Evolutionary conservation across 2,888 invertebrate species (phyloP), one percentile per base, ranked within the genome.

Genomic region (Coleophora deauratella): DNA sequence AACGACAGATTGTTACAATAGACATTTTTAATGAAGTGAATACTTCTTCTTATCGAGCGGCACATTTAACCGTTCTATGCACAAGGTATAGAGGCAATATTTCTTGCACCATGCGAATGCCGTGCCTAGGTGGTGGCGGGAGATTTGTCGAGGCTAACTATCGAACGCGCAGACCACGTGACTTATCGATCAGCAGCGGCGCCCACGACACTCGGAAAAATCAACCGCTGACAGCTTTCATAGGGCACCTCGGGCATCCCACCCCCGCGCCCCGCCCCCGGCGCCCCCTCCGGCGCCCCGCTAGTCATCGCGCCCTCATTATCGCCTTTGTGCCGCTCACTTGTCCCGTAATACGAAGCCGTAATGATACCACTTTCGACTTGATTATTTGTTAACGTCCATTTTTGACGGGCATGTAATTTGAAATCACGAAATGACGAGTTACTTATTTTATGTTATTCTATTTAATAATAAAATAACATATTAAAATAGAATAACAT

Each of bases 211-310:
- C 84, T 80, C 78, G 77, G 82, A 84, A 84, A 84, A 85, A 85
- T 85, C 84, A 84, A 81, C 84, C 84, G 81, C 81, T 82, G 82
- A 82, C 84, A 84, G 82, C 81, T 77, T 80, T 78, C 80, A 75
- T 73, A 70, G 72, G 66, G 70, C 72, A 67, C 71, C 72, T 60
- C 66, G 58, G 40, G 36, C 47, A 27, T 35, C 42, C 38, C 44
- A 41, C 42, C 40, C 30, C 40, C 35, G 45, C 45, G 44, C 51
- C 48, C 51, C 42, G 28, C 34, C 40, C 39, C 37, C 32, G 27
- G 41, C n/a, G 28, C 31, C 39, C 32, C 50, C 45, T 50, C 44
- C 46, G 41, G 41, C 40, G 37, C 44, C 33, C 39, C 46, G 44
- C 41, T 47, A 43, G 50, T 55, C 42, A 49, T 44, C 42, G 68